These are phyloP conservation scores for Athrips mouffetella DNA, from an alignment of 2,888 invertebrate species.

Conservation along the genomic window DNA sequence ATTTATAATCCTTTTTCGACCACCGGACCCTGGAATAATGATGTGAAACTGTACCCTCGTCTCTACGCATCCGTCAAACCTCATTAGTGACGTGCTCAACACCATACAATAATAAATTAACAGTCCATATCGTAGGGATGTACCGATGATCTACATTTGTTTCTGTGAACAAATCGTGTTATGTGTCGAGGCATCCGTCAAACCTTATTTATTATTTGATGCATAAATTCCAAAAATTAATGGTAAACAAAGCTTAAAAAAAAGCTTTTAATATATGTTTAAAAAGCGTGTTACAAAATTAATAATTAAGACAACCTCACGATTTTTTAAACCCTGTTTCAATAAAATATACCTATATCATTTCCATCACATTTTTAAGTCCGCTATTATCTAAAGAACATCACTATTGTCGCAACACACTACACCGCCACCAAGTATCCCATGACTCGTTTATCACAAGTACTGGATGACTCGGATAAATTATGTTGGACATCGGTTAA, in stretches of 20 bases:
- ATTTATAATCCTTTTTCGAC: not conserved
- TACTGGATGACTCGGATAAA: slow-evolving; percentile 6
- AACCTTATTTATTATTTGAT: too few species aligned
- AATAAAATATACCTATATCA: not conserved
- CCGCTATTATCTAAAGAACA: not conserved
- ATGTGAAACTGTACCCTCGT: not conserved
- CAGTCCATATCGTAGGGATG: not conserved
- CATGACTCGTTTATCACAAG: slow-evolving; percentile 12
- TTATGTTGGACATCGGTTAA: not conserved
- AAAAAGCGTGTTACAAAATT: too few species aligned
- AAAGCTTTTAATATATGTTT: too few species aligned
- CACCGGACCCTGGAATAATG: not conserved
- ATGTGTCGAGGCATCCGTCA: too few species aligned
- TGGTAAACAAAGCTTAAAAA: too few species aligned
- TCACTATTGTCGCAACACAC: not conserved
- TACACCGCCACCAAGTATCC: not conserved
- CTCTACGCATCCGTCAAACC: slow-evolving; percentile 2
- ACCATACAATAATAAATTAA: slow-evolving; percentile 11
- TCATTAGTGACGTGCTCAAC: not conserved
- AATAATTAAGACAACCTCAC: too few species aligned
- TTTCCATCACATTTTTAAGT: not conserved
- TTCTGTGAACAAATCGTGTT: too few species aligned
- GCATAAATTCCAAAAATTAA: too few species aligned
- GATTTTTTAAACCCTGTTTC: too few species aligned
- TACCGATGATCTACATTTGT: too few species aligned